Base-by-base conservation (phyloP, 2,888 invertebrate genomes). In the Leucoma salicis region DNA sequence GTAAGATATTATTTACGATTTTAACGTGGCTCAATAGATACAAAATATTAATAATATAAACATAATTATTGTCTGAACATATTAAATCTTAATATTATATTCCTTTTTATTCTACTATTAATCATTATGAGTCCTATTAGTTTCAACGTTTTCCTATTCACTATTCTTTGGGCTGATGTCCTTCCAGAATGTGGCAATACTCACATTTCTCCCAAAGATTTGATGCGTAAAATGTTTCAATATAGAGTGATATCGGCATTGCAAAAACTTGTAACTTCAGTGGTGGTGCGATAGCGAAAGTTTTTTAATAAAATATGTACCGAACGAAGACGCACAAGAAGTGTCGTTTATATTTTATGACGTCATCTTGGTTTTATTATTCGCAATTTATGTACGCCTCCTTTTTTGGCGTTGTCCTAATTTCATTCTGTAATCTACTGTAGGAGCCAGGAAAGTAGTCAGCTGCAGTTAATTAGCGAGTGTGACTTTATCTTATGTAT, bases 201-300 rank as follows among this genome's bases (percentile, higher is more conserved):
- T 24, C 18, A 31, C 18, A 10, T 21, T 27, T 24, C 34, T 39
- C 15, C 18, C 37, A 21, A 57, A 60, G 63, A 70, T 67, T 69
- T 57, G 63, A 63, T 64, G 66, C 69, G 63, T 62, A 67, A 74
- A 75, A 74, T 75, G 68, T 74, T 75, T 78, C 77, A 80, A 81
- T 78, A 82, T 74, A 76, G 61, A 70, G 62, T 63, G 53, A 70
- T 70, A 78, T 75, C 69, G 72, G 38, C 44, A 48, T 52, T 50
- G 44, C 38, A 42, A 45, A 37, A 55, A 53, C 51, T 61, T 60
- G 53, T 48, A 48, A 47, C 54, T 57, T 51, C 55, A 67, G 68
- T 53, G 67, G 66, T 57, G 62, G 49, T 59, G 53, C 48, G 53
- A 61, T 49, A 50, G 47, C 53, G 28, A 70, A 70, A 70, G 57